Evolutionary conservation across 2,113 vertebrate genomes (phyloP).

Genomic region (Psilopsiagon aymara): DNA sequence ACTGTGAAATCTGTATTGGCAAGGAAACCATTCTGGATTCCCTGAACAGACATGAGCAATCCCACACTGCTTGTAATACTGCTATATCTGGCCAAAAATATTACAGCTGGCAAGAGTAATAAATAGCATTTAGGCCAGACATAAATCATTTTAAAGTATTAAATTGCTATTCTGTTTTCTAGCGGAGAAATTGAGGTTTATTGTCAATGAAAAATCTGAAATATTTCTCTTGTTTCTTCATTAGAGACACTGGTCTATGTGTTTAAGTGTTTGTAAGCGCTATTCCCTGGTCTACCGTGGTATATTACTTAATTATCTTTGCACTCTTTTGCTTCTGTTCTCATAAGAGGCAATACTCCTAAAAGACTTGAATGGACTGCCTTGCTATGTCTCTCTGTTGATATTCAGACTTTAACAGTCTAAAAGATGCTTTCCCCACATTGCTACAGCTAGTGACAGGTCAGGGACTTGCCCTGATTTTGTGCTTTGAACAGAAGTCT

Average conservation of each 20-base stretch:
- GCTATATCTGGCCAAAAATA: not conserved
- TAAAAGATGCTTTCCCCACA: not conserved
- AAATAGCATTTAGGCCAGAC: not conserved
- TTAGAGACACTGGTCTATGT: not conserved
- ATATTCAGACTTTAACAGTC: not conserved
- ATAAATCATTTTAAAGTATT: not conserved
- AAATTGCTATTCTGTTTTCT: not conserved
- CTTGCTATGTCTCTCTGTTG: not conserved
- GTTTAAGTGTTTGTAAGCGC: not conserved
- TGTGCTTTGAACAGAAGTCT: not conserved
- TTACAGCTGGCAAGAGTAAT: not conserved
- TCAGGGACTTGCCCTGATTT: not conserved
- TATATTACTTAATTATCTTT: not conserved
- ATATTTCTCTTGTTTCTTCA: not conserved
- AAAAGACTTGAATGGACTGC: not conserved
- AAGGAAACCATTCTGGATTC: not conserved
- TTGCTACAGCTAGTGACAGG: not conserved
- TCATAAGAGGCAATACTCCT: not conserved
- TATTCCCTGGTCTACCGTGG: not conserved
- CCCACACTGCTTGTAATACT: not conserved
- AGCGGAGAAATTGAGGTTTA: not conserved
- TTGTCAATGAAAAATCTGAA: not conserved
- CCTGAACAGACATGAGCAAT: not conserved
- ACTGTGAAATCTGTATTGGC: not conserved
- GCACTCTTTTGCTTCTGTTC: not conserved